A percentile compares a stretch with the other conserved stretches of the same genome.
phyloP scores from a whole-genome alignment of 2,888 invertebrate species.

The Coelinius sp. region DNA sequence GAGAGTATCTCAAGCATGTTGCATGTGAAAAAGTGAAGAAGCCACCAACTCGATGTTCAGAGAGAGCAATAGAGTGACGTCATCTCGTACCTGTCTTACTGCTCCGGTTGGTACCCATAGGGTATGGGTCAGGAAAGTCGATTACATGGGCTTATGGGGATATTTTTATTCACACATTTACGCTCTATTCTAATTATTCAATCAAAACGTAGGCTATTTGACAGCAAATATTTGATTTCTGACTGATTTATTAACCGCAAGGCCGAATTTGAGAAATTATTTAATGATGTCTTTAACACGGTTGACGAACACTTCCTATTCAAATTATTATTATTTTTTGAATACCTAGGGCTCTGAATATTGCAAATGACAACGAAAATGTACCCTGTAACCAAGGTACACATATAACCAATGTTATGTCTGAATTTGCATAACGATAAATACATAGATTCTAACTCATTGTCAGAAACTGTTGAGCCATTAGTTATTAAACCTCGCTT shows the following conservation, averaged over 20 bases:
- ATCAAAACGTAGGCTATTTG: no score
- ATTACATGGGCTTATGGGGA: constrained; percentile 24
- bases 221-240: no score
- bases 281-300: no score
- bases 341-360: no score
- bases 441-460: constrained; percentile 27
- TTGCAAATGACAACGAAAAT: not conserved
- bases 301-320: no score
- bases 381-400: not conserved
- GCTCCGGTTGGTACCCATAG: constrained; percentile 53
- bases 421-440: constrained; percentile 34
- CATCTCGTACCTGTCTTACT: constrained; percentile 63
- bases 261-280: no score
- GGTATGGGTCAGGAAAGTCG: constrained; percentile 62
- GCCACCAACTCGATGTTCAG: constrained; percentile 55
- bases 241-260: no score
- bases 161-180: constrained; percentile 32
- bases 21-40: constrained; percentile 50
- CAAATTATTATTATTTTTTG: no score
- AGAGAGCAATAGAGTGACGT: constrained; percentile 56
- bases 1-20: not conserved
- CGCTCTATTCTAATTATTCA: no score
- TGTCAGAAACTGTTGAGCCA: constrained; percentile 27
- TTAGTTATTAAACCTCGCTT: constrained; percentile 24
- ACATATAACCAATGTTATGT: constrained; percentile 26